Percentiles rank a stretch among this genome's conserved stretches.
phyloP scores from a whole-genome alignment of 2,113 vertebrate species.

The Caranx ignobilis region DNA sequence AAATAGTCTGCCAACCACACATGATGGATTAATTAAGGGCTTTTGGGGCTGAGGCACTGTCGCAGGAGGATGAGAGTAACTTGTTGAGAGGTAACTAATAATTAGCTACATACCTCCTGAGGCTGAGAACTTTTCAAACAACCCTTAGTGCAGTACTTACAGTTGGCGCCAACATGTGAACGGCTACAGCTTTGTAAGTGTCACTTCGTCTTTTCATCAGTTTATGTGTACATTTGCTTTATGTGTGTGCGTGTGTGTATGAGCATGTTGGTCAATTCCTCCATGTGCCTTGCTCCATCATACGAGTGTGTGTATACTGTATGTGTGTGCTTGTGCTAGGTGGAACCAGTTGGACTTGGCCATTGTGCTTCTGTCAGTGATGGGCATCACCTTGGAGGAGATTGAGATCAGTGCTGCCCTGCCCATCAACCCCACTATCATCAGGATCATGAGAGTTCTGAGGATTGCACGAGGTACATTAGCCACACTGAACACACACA shows the following conservation, averaged over 20 bases:
- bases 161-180: neutral
- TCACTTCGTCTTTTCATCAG: neutral
- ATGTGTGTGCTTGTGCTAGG: slow-evolving; percentile 74
- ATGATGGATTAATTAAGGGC: slow-evolving; percentile 23
- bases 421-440: slow-evolving; percentile 98
- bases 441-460: slow-evolving; percentile 97
- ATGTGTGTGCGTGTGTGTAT: neutral
- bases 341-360: slow-evolving; percentile 98
- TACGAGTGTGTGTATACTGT: neutral
- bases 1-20: slow-evolving; percentile 15
- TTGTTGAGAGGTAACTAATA: neutral
- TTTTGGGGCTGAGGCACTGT: slow-evolving; percentile 5
- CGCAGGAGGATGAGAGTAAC: neutral
- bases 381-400: slow-evolving; percentile 97
- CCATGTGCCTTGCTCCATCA: slow-evolving; percentile 2
- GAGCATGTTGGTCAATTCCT: neutral
- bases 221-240: neutral
- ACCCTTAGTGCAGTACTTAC: neutral
- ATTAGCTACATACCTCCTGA: neutral
- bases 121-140: neutral
- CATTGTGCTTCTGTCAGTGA: slow-evolving; percentile 95
- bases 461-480: slow-evolving; percentile 92
- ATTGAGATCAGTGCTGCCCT: slow-evolving; percentile 97
- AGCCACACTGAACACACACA: neutral
- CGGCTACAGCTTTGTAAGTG: neutral